Base-by-base conservation (phyloP, 2,113 vertebrate species). In the Piaya cayana region DNA sequence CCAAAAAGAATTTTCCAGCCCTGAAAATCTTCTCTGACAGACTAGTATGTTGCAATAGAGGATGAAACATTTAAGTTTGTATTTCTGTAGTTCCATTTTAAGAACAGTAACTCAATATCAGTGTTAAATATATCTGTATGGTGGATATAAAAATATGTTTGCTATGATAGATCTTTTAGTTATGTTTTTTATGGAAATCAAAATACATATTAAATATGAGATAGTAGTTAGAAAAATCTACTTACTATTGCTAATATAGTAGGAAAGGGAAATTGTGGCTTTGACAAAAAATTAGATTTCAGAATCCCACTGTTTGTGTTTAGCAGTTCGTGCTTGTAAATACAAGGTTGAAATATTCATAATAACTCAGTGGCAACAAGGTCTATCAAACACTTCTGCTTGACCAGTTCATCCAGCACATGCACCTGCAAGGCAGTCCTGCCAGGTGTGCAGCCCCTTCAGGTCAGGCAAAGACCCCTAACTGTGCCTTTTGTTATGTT, bases 1-100 rank as follows among this genome's bases (percentile, higher is more conserved):
- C 55, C 26, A 92, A 93, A 95, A 93, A 92, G 59, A 83, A 76
- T 84, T 92, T 95, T 95, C 77, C 43, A 60, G 82, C 43, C 43
- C 88, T 93, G 43, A 83, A 94, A 91, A 88, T 76, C 43, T 88
- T 72, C 52, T 92, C 32, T 30, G 1, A 55, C 58, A 63, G 56
- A 56, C 32, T 29, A 15, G 2, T 32, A 16, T 30, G 34, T 56
- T 53, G 23, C 81, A 90, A 34, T 16, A 52, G 39, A 69, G 52
- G 50, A 49, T 52, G 60, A 67, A 86, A 71, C 34, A 18, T 70
- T 70, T 58, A 43, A 23, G 39, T 81, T 86, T 93, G 3, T 42
- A 15, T 67, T 68, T 80, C 21, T 65, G 15, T 53, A 47, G n/a
- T 21, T 92, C 22, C 26, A 22, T 60, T 88, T 86, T 5, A 70